phyloP scores from a whole-genome alignment of 2,797 vertebrate genomes.

The Pitangus sulphuratus region DNA sequence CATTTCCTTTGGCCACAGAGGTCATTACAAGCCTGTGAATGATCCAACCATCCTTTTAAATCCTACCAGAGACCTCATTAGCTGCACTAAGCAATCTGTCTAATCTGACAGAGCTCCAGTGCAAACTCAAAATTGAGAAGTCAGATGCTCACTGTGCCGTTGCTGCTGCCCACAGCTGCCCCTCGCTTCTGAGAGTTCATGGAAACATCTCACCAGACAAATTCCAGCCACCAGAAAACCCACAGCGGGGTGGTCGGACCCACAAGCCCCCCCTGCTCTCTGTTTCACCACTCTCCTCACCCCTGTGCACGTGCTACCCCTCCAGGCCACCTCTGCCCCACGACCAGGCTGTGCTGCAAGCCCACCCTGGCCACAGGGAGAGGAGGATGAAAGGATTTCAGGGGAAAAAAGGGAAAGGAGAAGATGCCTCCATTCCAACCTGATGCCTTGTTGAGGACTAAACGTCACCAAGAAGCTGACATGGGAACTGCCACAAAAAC shows the following conservation, averaged over 20 bases:
- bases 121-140: background rate
- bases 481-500: background rate
- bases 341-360: background rate
- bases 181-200: background rate
- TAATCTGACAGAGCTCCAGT: background rate
- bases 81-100: background rate
- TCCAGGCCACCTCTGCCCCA: fast-evolving
- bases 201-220: background rate
- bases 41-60: background rate
- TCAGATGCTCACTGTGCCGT: background rate
- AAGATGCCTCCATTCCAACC: background rate
- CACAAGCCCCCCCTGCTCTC: background rate
- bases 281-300: background rate
- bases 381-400: background rate
- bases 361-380: background rate
- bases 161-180: background rate
- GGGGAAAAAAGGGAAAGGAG: background rate
- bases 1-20: background rate
- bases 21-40: background rate
- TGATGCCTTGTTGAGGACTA: background rate
- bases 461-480: background rate
- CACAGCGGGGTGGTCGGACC: background rate
- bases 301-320: fast-evolving
- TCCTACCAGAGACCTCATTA: background rate
- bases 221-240: background rate